Conservation (phyloP, 1,140 invertebrate species). For the Drosophila dunni region DNA sequence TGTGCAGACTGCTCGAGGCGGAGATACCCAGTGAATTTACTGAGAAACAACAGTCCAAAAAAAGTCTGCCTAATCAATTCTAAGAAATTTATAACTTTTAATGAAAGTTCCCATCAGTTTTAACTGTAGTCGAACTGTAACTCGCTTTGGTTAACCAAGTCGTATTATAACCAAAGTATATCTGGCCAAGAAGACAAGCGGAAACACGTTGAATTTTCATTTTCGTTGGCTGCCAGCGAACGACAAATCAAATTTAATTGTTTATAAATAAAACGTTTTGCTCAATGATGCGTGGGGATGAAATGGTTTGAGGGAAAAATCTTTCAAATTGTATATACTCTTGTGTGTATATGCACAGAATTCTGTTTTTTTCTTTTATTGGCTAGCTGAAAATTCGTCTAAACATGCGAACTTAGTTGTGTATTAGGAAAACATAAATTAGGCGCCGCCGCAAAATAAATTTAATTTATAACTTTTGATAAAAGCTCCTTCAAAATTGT, state of each 20-base stretch:
- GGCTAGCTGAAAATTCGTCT: conserved; percentile 25
- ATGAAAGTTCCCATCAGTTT: too few relatives aligned
- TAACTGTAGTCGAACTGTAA: too few relatives aligned
- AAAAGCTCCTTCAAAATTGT: conserved; percentile 49
- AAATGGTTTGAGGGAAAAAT: neutral
- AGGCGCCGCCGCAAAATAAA: conserved; percentile 67
- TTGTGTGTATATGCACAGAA: too few relatives aligned
- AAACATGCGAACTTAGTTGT: conserved; percentile 74
- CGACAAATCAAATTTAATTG: conserved; percentile 82
- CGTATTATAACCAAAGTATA: neutral
- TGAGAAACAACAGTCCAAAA: too few relatives aligned
- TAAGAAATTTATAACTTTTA: too few relatives aligned
- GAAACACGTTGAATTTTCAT: conserved; percentile 42
- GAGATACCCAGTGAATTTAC: neutral
- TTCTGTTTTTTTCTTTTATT: conserved; percentile 13
- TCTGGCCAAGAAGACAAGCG: conserved; percentile 22
- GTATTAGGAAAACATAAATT: conserved; percentile 80
- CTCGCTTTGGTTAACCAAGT: neutral
- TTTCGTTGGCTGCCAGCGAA: conserved; percentile 53
- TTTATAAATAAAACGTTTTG: conserved; percentile 83
- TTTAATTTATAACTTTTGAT: conserved; percentile 73
- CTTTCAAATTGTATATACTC: neutral
- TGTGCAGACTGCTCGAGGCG: neutral
- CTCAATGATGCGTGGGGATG: conserved; percentile 59
- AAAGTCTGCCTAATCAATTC: too few relatives aligned